A percentile compares a stretch with the other conserved stretches of the same genome.
Evolutionary conservation across 92 coral and sea anemone species (phyloP).

Genomic region (Bergia sp.): DNA sequence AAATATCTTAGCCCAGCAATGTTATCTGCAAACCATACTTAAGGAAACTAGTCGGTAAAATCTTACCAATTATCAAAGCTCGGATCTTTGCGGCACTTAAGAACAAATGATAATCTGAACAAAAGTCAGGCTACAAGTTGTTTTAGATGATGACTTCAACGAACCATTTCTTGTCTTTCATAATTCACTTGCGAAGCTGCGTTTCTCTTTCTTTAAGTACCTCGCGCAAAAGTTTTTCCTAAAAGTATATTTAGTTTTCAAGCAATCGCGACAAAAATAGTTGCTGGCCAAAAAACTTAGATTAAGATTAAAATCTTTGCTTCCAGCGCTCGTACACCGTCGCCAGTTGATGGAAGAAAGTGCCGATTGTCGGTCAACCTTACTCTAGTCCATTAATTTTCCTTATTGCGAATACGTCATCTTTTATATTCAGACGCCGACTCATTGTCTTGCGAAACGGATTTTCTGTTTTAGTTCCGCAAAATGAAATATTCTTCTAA

Average conservation of each 20-base stretch:
- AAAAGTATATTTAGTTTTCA: not conserved
- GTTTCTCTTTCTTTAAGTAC: not conserved
- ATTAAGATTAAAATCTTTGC: not conserved
- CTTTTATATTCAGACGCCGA: too few relatives aligned
- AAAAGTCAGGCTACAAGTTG: not conserved
- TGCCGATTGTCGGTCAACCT: not conserved
- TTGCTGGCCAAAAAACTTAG: not conserved
- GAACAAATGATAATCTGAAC: not conserved
- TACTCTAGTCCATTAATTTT: not conserved
- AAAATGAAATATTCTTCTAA: too few relatives aligned
- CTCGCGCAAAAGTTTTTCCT: too few relatives aligned
- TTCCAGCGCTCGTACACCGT: not conserved
- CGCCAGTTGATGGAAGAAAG: not conserved
- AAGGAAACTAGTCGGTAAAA: not conserved
- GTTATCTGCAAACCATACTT: too few relatives aligned
- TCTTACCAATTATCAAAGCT: not conserved
- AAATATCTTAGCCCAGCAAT: too few relatives aligned
- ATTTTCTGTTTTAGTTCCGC: too few relatives aligned
- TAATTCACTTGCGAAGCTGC: not conserved
- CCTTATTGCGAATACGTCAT: too few relatives aligned
- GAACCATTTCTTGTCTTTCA: not conserved
- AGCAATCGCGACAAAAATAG: not conserved
- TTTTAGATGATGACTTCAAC: not conserved
- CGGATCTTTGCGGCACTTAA: not conserved
- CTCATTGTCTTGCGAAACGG: too few relatives aligned